phyloP scores from a whole-genome alignment of 2,888 invertebrate genomes.

The Apamea epomidion region DNA sequence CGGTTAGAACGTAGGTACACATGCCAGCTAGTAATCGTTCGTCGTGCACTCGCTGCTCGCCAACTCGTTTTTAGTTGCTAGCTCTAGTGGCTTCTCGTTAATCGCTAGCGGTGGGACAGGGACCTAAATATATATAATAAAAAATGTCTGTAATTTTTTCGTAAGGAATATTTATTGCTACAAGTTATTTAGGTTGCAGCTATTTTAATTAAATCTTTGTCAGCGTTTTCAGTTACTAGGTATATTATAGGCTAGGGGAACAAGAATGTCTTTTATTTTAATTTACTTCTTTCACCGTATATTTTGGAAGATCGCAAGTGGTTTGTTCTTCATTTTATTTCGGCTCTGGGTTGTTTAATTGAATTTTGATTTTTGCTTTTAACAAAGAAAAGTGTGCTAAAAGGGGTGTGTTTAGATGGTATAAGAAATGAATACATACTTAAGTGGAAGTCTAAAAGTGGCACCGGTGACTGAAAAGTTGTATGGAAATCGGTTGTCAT shows the following conservation, averaged over 20 bases:
- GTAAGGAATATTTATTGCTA: slow-evolving; percentile 3
- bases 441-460: not conserved
- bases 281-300: slow-evolving; percentile 18
- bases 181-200: slow-evolving; percentile 33
- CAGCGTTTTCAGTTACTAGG: slow-evolving; percentile 16
- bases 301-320: not conserved
- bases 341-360: slow-evolving; percentile 3
- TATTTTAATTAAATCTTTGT: slow-evolving; percentile 45
- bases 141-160: slow-evolving; percentile 18
- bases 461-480: not conserved
- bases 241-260: not conserved
- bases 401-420: not conserved
- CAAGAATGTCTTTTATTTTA: slow-evolving; percentile 21
- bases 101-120: not conserved
- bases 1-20: not conserved
- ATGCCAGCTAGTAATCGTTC: not conserved
- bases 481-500: not conserved
- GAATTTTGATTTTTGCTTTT: not conserved
- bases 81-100: not conserved
- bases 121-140: not conserved
- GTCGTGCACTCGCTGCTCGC: not conserved
- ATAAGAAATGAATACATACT: not conserved
- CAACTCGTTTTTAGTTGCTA: not conserved
- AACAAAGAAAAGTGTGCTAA: not conserved
- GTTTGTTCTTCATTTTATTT: slow-evolving; percentile 26